Evolutionary conservation across 2,113 vertebrate species (phyloP).

Genomic region (Hypanus sabinus): DNA sequence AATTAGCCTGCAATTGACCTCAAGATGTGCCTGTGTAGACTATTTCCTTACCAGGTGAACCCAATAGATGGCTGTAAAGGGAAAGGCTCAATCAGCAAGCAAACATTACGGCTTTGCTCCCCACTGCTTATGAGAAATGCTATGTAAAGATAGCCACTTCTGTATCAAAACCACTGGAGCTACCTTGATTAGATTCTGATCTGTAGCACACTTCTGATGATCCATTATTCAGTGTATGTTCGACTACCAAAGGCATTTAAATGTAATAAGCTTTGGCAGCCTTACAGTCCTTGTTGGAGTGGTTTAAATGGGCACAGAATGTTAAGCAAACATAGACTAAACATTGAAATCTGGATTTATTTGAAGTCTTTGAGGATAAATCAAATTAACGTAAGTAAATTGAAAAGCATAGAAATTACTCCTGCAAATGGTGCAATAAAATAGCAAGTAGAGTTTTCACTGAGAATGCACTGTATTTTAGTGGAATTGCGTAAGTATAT

Average conservation of each 20-base stretch:
- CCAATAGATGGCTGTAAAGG: neutral
- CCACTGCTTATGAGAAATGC: neutral
- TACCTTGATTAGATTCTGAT: neutral
- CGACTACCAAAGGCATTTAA: neutral
- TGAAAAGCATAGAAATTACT: neutral
- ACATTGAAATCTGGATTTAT: neutral
- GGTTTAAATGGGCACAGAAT: neutral
- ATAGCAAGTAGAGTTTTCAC: neutral
- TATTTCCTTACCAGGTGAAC: neutral
- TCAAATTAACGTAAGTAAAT: conserved; percentile 9
- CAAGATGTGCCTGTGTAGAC: neutral
- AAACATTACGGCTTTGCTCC: neutral
- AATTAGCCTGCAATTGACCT: neutral
- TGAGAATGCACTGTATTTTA: neutral
- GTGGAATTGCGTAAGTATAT: neutral
- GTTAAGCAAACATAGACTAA: conserved; percentile 24
- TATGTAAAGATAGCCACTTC: neutral
- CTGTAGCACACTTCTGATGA: neutral
- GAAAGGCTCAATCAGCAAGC: neutral
- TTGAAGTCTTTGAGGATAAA: neutral
- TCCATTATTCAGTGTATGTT: neutral
- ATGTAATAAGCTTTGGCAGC: neutral
- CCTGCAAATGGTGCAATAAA: neutral
- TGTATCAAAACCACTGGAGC: neutral
- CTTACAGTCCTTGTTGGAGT: neutral